Conservation (phyloP, 2,113 vertebrate genomes). For the Tichodroma muraria region DNA sequence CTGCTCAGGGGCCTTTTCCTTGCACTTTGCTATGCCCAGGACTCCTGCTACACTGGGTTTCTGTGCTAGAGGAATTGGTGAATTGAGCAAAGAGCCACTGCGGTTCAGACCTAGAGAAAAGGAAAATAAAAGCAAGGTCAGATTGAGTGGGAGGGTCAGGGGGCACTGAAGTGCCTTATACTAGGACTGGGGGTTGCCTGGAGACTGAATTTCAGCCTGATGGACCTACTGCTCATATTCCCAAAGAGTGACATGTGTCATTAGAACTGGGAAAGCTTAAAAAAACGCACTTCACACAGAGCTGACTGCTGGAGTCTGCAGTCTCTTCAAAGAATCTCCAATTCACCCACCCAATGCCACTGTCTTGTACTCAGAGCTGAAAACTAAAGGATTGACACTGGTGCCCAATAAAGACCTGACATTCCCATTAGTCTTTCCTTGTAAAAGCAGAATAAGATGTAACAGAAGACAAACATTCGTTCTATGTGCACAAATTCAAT, state of each 20-base stretch:
- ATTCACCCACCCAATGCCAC: background rate
- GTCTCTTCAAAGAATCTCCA: background rate
- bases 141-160: background rate
- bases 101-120: conserved; percentile 78
- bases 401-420: background rate
- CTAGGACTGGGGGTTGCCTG: background rate
- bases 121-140: background rate
- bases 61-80: conserved; percentile 78
- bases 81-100: conserved; percentile 82
- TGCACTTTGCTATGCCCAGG: conserved; percentile 72
- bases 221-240: background rate
- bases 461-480: background rate
- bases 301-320: background rate
- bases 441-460: background rate
- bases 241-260: background rate
- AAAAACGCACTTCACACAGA: background rate
- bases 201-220: background rate
- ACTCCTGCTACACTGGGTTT: conserved; percentile 76
- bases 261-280: background rate
- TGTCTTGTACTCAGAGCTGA: background rate
- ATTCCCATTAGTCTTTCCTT: background rate
- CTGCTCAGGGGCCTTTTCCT: conserved; percentile 83
- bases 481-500: background rate
- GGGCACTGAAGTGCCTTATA: background rate
- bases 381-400: background rate